Conservation (phyloP, 2,888 invertebrate species). For the Luperina nickerlii region DNA sequence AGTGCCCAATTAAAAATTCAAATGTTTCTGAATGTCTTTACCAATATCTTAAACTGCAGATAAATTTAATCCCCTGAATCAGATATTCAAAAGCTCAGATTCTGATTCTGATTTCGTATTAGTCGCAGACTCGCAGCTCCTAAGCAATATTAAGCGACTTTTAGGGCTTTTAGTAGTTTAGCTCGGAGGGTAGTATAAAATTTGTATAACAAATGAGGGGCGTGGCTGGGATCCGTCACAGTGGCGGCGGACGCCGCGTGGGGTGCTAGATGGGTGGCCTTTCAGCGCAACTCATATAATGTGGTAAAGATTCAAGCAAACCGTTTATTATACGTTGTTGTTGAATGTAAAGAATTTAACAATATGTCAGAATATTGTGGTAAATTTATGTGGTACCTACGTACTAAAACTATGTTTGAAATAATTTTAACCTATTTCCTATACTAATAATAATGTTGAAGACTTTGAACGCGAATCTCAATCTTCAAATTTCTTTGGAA, state of each 20-base stretch:
- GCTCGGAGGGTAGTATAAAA: conserved; percentile 90
- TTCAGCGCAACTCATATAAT: conserved; percentile 52
- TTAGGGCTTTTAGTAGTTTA: conserved; percentile 76
- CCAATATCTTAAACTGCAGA: conserved; percentile 1
- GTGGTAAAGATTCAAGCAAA: conserved; percentile 46
- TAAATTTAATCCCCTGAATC: conserved; percentile 12
- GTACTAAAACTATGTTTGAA: neutral
- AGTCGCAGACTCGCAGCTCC: conserved; percentile 11
- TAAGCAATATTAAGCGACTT: conserved; percentile 63
- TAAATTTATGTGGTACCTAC: neutral
- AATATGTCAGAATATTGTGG: neutral
- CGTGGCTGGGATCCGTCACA: conserved; percentile 89
- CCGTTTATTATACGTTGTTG: conserved; percentile 40
- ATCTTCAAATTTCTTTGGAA: neutral
- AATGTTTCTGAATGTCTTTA: neutral
- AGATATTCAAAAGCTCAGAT: conserved; percentile 3
- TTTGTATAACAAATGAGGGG: conserved; percentile 91
- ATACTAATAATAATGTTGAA: neutral
- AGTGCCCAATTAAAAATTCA: neutral
- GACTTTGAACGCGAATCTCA: neutral
- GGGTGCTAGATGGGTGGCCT: conserved; percentile 88
- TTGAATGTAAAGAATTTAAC: conserved; percentile 7
- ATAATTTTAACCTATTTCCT: neutral
- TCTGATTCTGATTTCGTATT: conserved; percentile 22
- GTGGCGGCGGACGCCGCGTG: conserved; percentile 85